Conservation (phyloP, 2,888 invertebrate species). For the Dryocosmus kuriphilus region DNA sequence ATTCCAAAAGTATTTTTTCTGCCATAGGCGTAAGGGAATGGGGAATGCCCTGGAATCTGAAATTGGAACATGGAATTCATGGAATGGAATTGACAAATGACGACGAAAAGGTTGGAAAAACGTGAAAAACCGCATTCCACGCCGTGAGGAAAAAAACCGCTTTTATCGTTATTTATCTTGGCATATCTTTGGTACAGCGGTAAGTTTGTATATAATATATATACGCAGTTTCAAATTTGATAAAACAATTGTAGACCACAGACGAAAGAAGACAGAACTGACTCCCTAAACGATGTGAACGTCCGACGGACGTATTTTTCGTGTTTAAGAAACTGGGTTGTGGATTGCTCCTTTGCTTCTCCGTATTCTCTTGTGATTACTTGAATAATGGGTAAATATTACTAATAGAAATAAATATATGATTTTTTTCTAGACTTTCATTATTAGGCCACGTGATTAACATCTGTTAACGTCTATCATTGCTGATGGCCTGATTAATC, state of each 20-base stretch:
- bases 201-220: slow-evolving; percentile 3
- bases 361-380: background rate
- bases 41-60: no score
- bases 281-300: slow-evolving; percentile 1
- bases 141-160: no score
- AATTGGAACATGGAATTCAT: no score
- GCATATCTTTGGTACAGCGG: background rate
- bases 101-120: no score
- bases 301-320: background rate
- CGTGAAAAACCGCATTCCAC: no score
- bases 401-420: background rate
- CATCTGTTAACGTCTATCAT: background rate
- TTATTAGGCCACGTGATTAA: background rate
- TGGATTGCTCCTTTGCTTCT: background rate
- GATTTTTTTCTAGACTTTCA: background rate
- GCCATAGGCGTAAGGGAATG: no score
- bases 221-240: background rate
- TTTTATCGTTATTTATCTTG: background rate
- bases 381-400: background rate
- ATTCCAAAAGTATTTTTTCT: no score
- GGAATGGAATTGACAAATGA: no score
- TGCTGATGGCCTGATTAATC: background rate
- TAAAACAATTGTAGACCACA: background rate
- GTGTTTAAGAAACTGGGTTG: background rate
- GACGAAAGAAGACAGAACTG: background rate